A percentile compares a stretch with the other conserved stretches of the same genome.
Evolutionary conservation across 2,797 vertebrate species (phyloP).

Genomic region (Paramormyrops hopkinsi): DNA sequence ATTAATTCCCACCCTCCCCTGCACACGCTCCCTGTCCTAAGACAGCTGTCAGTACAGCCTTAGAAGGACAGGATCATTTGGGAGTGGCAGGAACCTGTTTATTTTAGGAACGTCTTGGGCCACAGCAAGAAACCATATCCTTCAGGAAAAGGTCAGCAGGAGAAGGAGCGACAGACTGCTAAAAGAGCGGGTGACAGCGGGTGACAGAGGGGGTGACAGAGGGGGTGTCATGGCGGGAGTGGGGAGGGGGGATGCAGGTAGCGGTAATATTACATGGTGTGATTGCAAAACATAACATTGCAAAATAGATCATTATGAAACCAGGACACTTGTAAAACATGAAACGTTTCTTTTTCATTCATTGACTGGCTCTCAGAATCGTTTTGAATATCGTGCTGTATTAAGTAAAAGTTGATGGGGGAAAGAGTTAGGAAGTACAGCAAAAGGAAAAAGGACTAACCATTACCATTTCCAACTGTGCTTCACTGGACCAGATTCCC

Average conservation of each 20-base stretch:
- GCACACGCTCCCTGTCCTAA: slow-evolving; percentile 39
- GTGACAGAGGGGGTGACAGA: neutral
- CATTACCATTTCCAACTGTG: neutral
- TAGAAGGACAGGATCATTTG: slow-evolving; percentile 50
- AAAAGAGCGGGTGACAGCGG: neutral
- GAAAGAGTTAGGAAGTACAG: neutral
- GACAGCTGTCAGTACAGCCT: slow-evolving; percentile 61
- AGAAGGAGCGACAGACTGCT: slow-evolving; percentile 20
- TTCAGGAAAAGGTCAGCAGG: slow-evolving; percentile 40
- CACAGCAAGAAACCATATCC: slow-evolving; percentile 30
- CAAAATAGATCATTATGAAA: neutral
- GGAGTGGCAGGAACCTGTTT: slow-evolving; percentile 25
- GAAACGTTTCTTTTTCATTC: neutral
- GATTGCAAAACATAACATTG: slow-evolving; percentile 5
- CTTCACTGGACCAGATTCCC: neutral
- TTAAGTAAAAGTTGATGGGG: neutral
- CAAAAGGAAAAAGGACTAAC: neutral
- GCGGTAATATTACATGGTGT: neutral
- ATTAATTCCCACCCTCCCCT: slow-evolving; percentile 49
- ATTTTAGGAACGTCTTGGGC: slow-evolving; percentile 33
- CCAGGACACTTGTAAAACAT: neutral
- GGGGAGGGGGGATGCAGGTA: slow-evolving; percentile 1
- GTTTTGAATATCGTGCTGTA: neutral
- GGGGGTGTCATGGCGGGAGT: neutral
- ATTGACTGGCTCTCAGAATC: neutral